phyloP scores from a whole-genome alignment of 2,113 vertebrate species.

The Numida meleagris region DNA sequence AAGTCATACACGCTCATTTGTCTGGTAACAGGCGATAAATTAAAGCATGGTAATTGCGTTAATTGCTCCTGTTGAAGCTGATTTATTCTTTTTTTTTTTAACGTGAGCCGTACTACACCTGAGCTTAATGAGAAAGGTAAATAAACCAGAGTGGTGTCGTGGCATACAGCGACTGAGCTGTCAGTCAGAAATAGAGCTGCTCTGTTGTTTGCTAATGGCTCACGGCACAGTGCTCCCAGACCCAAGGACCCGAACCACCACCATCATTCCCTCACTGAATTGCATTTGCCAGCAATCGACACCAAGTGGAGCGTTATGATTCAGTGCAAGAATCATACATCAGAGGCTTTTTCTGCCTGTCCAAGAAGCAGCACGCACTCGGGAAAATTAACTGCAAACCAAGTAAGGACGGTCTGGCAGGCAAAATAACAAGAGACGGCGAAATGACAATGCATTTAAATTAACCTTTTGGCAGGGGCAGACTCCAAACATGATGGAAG shows the following conservation, averaged over 20 bases:
- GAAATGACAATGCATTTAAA: background rate
- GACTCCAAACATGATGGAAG: background rate
- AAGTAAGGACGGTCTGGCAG: background rate
- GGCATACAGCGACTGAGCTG: background rate
- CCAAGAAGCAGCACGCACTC: background rate
- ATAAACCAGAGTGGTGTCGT: background rate
- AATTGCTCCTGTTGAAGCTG: background rate
- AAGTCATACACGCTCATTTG: background rate
- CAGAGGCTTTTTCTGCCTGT: background rate
- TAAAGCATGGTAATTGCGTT: background rate
- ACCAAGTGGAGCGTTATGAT: background rate
- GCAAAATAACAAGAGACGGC: background rate
- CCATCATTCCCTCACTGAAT: background rate
- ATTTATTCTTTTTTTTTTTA: background rate
- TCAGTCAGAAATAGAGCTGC: background rate
- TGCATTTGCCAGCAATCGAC: background rate
- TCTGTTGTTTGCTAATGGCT: background rate
- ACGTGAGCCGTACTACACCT: background rate
- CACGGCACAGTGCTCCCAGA: background rate
- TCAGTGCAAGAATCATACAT: background rate
- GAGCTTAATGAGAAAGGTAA: constrained; percentile 3
- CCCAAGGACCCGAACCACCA: background rate
- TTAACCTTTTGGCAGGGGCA: background rate
- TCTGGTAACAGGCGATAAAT: background rate
- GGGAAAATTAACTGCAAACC: constrained; percentile 3